A percentile compares a stretch with the other conserved stretches of the same genome.
These are phyloP conservation scores for Pterocles orientalis DNA, from an alignment of 2,113 vertebrate species.

Conservation along the genomic window DNA sequence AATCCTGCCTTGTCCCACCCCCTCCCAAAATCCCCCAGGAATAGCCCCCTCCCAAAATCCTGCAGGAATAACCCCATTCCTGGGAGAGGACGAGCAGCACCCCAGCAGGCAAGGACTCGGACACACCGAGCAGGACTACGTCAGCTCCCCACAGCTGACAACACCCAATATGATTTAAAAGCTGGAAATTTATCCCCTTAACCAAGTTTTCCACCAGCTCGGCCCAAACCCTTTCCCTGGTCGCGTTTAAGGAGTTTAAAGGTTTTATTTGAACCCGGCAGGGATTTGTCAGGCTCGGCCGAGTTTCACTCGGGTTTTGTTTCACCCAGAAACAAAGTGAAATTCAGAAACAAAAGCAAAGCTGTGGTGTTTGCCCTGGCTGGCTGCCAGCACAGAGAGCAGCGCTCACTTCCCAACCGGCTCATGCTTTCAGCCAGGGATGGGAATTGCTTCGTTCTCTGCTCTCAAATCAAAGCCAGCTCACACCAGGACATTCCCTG, in stretches of 20 bases:
- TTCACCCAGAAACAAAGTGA: background rate
- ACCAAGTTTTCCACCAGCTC: background rate
- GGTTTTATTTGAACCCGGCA: background rate
- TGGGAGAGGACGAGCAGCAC: background rate
- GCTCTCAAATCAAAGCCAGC: background rate
- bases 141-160: background rate
- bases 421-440: rapidly evolving
- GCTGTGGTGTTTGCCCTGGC: background rate
- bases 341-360: constrained; percentile 14
- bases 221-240: background rate
- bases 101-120: rapidly evolving
- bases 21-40: background rate
- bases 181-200: background rate
- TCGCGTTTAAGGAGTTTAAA: background rate
- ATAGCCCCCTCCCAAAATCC: background rate
- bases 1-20: background rate
- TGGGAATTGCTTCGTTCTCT: rapidly evolving
- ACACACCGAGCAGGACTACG: background rate
- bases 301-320: background rate
- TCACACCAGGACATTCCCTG: rapidly evolving
- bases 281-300: background rate
- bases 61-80: background rate
- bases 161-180: background rate
- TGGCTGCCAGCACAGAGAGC: background rate
- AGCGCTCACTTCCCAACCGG: rapidly evolving